These are phyloP conservation scores for Ischnura elegans DNA, from an alignment of 2,888 invertebrate species.

Conservation along the genomic window DNA sequence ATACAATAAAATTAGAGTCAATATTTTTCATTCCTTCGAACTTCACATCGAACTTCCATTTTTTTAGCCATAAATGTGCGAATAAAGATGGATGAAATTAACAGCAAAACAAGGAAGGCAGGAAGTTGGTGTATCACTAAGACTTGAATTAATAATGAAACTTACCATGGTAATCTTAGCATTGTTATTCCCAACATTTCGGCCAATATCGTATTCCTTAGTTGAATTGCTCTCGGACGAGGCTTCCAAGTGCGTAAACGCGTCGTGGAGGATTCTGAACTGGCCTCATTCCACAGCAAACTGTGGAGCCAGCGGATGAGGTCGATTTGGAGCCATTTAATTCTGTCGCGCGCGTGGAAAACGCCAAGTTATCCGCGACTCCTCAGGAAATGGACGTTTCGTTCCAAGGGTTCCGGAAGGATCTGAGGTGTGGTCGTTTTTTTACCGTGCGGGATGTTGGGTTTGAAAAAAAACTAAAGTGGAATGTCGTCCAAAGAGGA, in stretches of 20 bases:
- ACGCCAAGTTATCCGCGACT: neutral
- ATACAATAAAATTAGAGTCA: too few species aligned
- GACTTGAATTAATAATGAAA: too few species aligned
- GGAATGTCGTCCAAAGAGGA: neutral
- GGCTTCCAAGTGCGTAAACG: neutral
- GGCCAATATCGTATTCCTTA: too few species aligned
- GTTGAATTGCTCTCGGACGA: neutral
- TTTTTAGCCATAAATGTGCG: too few species aligned
- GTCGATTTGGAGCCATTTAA: neutral
- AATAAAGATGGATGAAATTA: too few species aligned
- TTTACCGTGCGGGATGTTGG: conserved; percentile 11
- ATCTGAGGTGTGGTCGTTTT: conserved; percentile 12
- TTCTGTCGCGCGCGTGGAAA: neutral
- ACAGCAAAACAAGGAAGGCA: too few species aligned
- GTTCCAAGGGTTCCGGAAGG: conserved; percentile 22
- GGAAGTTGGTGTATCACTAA: too few species aligned
- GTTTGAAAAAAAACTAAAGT: neutral
- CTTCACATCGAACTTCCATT: too few species aligned
- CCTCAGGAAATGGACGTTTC: conserved; percentile 33
- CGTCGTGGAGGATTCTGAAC: neutral
- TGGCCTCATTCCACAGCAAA: neutral
- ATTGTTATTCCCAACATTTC: neutral
- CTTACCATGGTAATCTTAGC: too few species aligned
- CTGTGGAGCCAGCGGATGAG: neutral
- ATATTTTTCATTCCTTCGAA: too few species aligned